Conservation (phyloP, 2,888 invertebrate species). For the Pycnomerus fuliginosus region DNA sequence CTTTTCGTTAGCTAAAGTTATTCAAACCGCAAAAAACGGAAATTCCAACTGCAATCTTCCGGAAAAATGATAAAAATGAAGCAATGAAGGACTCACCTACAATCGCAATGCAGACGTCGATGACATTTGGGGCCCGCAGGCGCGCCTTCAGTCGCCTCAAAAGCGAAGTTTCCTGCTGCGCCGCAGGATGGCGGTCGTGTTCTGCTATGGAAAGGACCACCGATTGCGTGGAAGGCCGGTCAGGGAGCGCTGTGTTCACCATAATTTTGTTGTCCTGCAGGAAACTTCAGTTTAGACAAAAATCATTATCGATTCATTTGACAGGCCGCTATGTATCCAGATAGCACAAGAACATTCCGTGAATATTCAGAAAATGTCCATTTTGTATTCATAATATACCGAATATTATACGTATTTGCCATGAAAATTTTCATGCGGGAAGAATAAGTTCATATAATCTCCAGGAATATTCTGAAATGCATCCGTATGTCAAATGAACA, state of each 20-base stretch:
- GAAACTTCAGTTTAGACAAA: conserved; percentile 5
- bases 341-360: background rate
- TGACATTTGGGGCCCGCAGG: conserved; percentile 9
- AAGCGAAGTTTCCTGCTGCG: conserved; percentile 4
- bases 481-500: too few species aligned
- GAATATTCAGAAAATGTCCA: too few species aligned
- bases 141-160: conserved; percentile 8
- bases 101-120: conserved; percentile 13
- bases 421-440: too few species aligned
- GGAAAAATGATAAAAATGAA: too few species aligned
- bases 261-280: conserved; percentile 48
- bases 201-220: conserved; percentile 25
- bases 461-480: too few species aligned
- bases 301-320: background rate
- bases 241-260: conserved; percentile 42
- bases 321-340: too few species aligned
- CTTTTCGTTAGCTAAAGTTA: too few species aligned
- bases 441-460: too few species aligned
- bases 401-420: too few species aligned
- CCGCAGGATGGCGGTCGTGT: conserved; percentile 20
- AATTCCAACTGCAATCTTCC: too few species aligned
- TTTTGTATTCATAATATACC: too few species aligned
- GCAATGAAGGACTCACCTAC: conserved; percentile 21
- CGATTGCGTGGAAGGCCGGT: conserved; percentile 21
- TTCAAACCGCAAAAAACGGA: too few species aligned